Evolutionary conservation across 2,888 invertebrate species (phyloP), one percentile per base, ranked within the genome.

Genomic region (Sesia apiformis): DNA sequence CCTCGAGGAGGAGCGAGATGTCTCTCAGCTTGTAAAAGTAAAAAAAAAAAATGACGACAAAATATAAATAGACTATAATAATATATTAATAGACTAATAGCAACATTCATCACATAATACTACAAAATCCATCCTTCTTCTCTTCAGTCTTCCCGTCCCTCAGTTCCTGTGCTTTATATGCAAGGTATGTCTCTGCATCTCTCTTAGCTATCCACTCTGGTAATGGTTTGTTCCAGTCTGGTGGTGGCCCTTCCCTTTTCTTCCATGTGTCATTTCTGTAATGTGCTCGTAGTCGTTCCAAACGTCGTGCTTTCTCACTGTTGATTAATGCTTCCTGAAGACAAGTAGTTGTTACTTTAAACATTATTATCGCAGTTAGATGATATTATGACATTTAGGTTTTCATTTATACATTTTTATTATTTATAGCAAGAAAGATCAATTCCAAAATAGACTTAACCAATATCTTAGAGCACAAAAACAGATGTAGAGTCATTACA

Each of bases 221-320:
- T 56, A 97, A 76, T 0, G 95, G 95, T 60, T 91, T 91, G 59
- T 93, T 91, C 97, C 97, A 98, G 76, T 96, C 93, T 53, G 88
- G 82, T 0, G 97, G 97, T 0, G 97, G 97, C 42, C 84, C 69
- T 4, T 89, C 90, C 50, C 98, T 84, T 72, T 92, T 94, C 66
- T 93, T 90, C 98, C 98, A 98, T 1, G 93, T 90, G 72, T 94
- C 90, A 78, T 98, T 98, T 53, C 73, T 80, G 62, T 91, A 92
- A 76, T 96, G 96, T 0, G 92, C 91, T 55, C 78, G 74, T 53
- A 97, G 74, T 60, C 97, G 90, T 51, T 85, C 78, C 40, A 89
- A 63, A 57, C 94, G 90, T 52, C 96, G 89, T 4, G 76, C 71
- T 65, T 90, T 91, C 86, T 97, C 97, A 79, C 94, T 95, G 53